These are phyloP conservation scores for Entomobrya multifasciata DNA, from an alignment of 2,888 invertebrate genomes.

Conservation along the genomic window DNA sequence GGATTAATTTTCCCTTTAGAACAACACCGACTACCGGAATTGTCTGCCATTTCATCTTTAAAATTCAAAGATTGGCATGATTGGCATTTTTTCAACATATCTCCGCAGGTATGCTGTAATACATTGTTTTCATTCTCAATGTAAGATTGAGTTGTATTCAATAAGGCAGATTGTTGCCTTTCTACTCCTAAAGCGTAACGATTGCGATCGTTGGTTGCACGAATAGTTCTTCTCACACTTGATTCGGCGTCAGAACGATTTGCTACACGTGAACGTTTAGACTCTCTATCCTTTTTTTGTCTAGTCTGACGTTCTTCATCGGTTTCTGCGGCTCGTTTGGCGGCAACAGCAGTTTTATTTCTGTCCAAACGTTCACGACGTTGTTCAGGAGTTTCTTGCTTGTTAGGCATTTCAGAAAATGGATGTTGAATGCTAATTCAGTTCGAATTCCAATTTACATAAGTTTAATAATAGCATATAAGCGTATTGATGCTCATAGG, in stretches of 20 bases:
- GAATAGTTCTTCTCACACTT: background rate
- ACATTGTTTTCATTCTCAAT: background rate
- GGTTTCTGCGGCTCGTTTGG: constrained; percentile 18
- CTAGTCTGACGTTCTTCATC: background rate
- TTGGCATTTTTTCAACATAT: background rate
- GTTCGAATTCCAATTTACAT: no score
- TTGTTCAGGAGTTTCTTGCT: no score
- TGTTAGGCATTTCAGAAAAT: no score
- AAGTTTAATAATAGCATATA: no score
- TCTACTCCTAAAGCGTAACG: background rate
- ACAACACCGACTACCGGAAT: no score
- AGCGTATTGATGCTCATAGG: no score
- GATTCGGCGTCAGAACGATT: background rate
- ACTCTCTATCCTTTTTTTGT: constrained; percentile 9
- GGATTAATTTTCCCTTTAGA: no score
- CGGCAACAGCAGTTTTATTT: background rate
- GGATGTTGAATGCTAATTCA: no score
- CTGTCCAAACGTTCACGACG: background rate
- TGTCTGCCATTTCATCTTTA: no score
- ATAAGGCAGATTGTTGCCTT: background rate
- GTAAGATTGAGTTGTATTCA: background rate
- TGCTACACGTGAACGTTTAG: background rate
- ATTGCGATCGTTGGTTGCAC: background rate
- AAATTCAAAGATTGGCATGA: background rate
- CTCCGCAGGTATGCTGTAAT: no score